Base-by-base conservation (phyloP, 2,888 invertebrate species). In the Actias luna region DNA sequence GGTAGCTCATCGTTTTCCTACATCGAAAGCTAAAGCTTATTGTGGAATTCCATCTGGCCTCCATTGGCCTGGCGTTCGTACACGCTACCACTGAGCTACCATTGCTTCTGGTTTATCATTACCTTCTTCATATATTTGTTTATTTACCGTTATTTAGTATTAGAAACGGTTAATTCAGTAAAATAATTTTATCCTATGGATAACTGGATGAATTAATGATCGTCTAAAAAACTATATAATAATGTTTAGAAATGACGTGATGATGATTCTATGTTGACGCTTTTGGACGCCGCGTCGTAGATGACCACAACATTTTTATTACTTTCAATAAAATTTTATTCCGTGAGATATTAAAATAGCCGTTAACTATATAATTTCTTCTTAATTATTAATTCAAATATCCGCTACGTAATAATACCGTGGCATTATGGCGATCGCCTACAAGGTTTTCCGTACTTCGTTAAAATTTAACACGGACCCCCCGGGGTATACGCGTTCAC, bases 371-470 rank as follows among this genome's bases (percentile, higher is more conserved):
- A n/a, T n/a, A n/a, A 46, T 46, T 18, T 46, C 42, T 8, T 46
- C 18, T 46, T 46, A 18, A 46, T 46, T 7, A 46, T 46, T 46
- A 46, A 46, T 46, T 46, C 42, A 46, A 46, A 46, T 7, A 46
- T 46, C 42, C 42, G 42, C 8, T 46, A 46, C 42, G 22, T 52
- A 52, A 27, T 52, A 52, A 27, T 16, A 52, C 25, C 52, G 27
- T 52, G 52, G 52, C 5, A 52, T 25, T 27, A 52, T 52, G 12
- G 52, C 52, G 52, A 27, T 27, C 27, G 52, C 16, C 27, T 52
- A 52, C 52, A 52, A 52, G 52, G 52, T 52, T 27, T 14, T 52
- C 27, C 27, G 52, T 52, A 52, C 27, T 52, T 52, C 52, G 27
- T 52, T 52, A 52, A 52, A 52, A 52, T 52, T 52, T 25, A 27